phyloP scores from a whole-genome alignment of 1,140 invertebrate genomes.

The Trigoniulus corallinus region DNA sequence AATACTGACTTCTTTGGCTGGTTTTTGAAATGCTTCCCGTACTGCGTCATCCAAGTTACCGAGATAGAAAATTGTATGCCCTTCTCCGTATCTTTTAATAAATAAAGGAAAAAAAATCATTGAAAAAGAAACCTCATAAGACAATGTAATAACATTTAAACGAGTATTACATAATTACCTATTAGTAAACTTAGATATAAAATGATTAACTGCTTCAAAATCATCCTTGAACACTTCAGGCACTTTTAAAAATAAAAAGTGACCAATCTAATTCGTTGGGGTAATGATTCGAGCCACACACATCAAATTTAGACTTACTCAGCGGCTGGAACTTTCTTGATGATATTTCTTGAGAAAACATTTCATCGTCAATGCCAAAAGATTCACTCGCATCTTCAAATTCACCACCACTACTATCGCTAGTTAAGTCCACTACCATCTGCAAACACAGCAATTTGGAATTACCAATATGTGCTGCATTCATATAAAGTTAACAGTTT shows the following conservation, averaged over 20 bases:
- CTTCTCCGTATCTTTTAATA: conserved; percentile 47
- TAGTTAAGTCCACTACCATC: conserved; percentile 27
- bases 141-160: background rate
- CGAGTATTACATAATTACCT: conserved; percentile 16
- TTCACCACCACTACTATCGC: conserved; percentile 40
- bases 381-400: conserved; percentile 62
- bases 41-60: conserved; percentile 77
- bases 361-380: conserved; percentile 67
- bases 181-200: conserved; percentile 62
- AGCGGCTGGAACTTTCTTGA: conserved; percentile 54
- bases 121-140: background rate
- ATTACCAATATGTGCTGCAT: conserved; percentile 22
- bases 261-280: background rate
- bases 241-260: conserved; percentile 40
- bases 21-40: conserved; percentile 54
- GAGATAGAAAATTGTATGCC: conserved; percentile 74
- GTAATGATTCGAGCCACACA: background rate
- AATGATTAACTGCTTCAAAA: conserved; percentile 64
- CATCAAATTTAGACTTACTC: conserved; percentile 38
- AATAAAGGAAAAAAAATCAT: no score
- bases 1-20: conserved; percentile 63
- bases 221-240: conserved; percentile 72
- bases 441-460: conserved; percentile 3
- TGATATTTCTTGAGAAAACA: conserved; percentile 50
- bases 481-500: no score